A percentile compares a stretch with the other conserved stretches of the same genome.
phyloP scores from a whole-genome alignment of 2,888 invertebrate species.

The Eulithis testata region DNA sequence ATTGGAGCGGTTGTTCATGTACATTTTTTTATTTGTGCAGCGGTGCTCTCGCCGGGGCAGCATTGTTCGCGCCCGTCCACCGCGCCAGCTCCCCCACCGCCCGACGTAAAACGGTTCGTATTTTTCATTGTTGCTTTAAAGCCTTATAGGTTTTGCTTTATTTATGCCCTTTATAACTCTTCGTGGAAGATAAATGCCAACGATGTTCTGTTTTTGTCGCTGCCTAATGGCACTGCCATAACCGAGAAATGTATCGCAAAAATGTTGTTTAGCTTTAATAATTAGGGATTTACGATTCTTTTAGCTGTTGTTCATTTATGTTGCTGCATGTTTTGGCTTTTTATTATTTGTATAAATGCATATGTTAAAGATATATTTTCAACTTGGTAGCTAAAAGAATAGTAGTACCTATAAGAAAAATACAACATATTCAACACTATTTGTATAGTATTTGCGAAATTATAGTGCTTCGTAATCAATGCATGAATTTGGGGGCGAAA shows the following conservation, averaged over 20 bases:
- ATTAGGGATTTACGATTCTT: background rate
- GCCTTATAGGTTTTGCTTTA: conserved; percentile 83
- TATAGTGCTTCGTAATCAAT: conserved; percentile 26
- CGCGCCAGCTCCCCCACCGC: conserved; percentile 55
- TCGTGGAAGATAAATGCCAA: conserved; percentile 75
- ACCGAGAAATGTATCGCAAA: conserved; percentile 32
- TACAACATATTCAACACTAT: conserved; percentile 1
- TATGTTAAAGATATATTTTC: too few relatives aligned
- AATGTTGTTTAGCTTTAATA: conserved; percentile 18
- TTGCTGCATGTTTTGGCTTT: background rate
- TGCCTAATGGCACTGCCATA: conserved; percentile 60
- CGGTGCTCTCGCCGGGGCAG: conserved; percentile 71
- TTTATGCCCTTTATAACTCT: conserved; percentile 80
- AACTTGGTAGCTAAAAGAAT: background rate
- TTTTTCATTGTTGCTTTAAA: conserved; percentile 84
- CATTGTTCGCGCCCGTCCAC: conserved; percentile 71
- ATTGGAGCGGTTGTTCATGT: conserved; percentile 81
- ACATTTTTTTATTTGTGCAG: conserved; percentile 75
- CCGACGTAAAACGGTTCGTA: conserved; percentile 81
- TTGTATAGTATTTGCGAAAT: conserved; percentile 19
- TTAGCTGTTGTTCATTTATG: background rate
- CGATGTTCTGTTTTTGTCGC: conserved; percentile 73
- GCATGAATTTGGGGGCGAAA: conserved; percentile 30
- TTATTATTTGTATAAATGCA: conserved; percentile 6
- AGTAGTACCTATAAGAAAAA: too few relatives aligned